Evolutionary conservation across 2,113 vertebrate species (phyloP), one percentile per base, ranked within the genome.

Genomic region (Phocoena sinus): DNA sequence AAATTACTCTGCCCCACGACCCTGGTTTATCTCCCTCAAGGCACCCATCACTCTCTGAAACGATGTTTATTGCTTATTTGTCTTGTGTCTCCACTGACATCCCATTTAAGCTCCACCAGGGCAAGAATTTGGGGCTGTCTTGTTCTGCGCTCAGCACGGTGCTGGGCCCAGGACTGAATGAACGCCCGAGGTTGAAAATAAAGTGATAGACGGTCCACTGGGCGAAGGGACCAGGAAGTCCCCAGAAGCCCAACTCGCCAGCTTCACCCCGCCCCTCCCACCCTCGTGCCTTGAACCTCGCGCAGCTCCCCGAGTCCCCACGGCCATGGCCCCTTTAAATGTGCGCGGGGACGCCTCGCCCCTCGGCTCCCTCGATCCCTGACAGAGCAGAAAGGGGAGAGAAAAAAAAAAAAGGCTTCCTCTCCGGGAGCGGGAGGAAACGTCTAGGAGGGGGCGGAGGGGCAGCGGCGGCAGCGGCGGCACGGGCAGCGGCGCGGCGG

Each of bases 341-440:
- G 68, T 38, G 94, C 41, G 67, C 92, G 47, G 79, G 89, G 94
- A 96, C 65, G 94, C 96, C 71, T 71, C 84, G 93, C 93, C 95
- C 96, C 98, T 85, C 73, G 38, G 85, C 65, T 95, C 93, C 80
- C 20, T n/a, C 65, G 85, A 96, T 98, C 97, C 96, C 97, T 94
- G 98, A 97, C 91, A 68, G 98, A 96, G 97, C 97, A 74, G 79
- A 58, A 58, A 88, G 56, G n/a, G 36, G 21, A 47, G 38, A 58
- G 87, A 38, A 13, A 56, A 62, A 47, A 44, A 86, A 41, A 83
- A 94, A 94, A 97, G 95, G 98, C 98, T 98, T 98, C 98, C 98
- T 98, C 98, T 98, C 98, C 98, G 98, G 97, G 98, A 99, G 99
- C 98, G 97, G 97, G 98, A 92, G 94, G 98, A 98, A 98, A 98